Percentiles rank a stretch among this genome's conserved stretches.
Conservation (phyloP, 2,113 vertebrate genomes). For the Speoplatyrhinus poulsoni region DNA sequence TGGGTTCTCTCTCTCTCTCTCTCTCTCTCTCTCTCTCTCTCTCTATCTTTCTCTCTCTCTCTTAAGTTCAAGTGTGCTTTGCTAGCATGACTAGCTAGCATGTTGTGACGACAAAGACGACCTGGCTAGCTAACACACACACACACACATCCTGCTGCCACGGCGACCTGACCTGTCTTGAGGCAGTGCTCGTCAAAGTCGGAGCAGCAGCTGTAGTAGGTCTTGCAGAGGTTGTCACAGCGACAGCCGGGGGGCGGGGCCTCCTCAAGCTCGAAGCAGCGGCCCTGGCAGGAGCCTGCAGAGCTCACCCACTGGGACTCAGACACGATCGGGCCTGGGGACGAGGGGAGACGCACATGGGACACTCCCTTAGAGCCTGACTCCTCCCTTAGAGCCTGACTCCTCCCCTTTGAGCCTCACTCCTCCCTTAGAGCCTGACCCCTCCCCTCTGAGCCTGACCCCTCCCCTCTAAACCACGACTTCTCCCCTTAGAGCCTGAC, state of each 20-base stretch:
- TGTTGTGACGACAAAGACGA: too few species aligned
- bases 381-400: too few species aligned
- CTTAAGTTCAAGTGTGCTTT: not conserved
- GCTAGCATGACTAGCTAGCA: too few species aligned
- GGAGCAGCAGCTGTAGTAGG: slow-evolving; percentile 92
- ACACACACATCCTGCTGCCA: too few species aligned
- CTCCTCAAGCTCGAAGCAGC: slow-evolving; percentile 95
- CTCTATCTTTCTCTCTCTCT: not conserved
- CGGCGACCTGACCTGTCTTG: slow-evolving; percentile 83
- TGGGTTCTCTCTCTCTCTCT: not conserved
- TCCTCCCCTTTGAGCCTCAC: too few species aligned
- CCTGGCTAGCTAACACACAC: too few species aligned
- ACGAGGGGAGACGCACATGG: not conserved
- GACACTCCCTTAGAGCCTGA: too few species aligned
- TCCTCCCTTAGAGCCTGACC: too few species aligned
- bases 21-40: not conserved
- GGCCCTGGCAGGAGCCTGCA: slow-evolving; percentile 89
- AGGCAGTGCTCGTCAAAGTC: slow-evolving; percentile 94
- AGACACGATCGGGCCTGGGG: slow-evolving; percentile 58
- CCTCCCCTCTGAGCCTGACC: too few species aligned
- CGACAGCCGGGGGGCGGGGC: slow-evolving; percentile 87
- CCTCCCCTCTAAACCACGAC: too few species aligned
- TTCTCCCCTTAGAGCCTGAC: too few species aligned
- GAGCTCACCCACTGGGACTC: slow-evolving; percentile 85
- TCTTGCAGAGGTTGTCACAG: slow-evolving; percentile 98